Percentiles rank a stretch among this genome's conserved stretches.
phyloP scores from a whole-genome alignment of 2,888 invertebrate species.

The Eupithecia exiguata region DNA sequence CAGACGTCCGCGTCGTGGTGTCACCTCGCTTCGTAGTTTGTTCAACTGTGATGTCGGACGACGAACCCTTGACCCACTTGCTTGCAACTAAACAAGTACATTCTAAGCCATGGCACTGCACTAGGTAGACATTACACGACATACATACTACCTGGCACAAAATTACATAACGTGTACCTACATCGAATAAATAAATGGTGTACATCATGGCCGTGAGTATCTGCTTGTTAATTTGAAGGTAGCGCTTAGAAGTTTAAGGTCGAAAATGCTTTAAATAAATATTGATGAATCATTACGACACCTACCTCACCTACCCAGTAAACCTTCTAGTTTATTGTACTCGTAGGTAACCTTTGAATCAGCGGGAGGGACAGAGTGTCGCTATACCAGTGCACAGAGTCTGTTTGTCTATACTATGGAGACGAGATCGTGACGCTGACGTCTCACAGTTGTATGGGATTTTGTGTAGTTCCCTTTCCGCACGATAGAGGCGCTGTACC shows the following conservation, averaged over 20 bases:
- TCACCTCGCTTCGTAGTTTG: conserved; percentile 35
- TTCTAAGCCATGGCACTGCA: neutral
- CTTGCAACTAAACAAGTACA: neutral
- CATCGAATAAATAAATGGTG: neutral
- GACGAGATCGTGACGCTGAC: no score
- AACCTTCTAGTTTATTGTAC: neutral
- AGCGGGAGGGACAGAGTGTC: no score
- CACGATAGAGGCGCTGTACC: no score
- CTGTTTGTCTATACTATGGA: no score
- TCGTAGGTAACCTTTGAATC: neutral
- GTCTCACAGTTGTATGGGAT: no score
- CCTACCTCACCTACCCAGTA: neutral
- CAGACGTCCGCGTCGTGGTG: no score
- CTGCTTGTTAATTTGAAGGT: neutral
- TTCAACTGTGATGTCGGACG: conserved; percentile 40
- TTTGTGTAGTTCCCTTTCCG: no score
- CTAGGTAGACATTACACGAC: neutral
- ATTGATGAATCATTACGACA: neutral
- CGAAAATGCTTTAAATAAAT: neutral
- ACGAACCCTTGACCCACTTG: neutral
- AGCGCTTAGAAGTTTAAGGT: conserved; percentile 20
- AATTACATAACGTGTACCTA: neutral
- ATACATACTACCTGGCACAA: neutral
- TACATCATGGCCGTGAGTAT: neutral
- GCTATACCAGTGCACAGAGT: no score